Base-by-base conservation (phyloP, 2,888 invertebrate species). In the Sminthurinus aureus region DNA sequence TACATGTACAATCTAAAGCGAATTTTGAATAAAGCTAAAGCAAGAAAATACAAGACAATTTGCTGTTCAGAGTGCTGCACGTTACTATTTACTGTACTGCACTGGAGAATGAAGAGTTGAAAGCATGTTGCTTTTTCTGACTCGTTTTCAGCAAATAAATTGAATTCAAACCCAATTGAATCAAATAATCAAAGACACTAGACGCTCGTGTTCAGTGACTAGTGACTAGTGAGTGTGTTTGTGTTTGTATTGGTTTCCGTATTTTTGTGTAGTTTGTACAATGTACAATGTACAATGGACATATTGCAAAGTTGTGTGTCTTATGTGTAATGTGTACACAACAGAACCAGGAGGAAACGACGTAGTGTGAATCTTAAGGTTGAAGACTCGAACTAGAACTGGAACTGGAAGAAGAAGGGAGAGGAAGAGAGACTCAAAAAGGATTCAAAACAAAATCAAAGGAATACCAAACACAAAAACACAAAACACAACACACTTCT, bases 111-210 rank as follows among this genome's bases (percentile, higher is more conserved):
- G 69, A 79, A 20, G 38, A 67, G 67, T 66, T 52, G 76, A 77
- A 51, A n/a, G 18, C 26, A 18, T 78, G 75, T 75, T 52, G 75
- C 76, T 50, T 76, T 76, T 38, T 58, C 20, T 73, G 71, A 80
- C 80, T 67, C 71, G 71, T 80, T 80, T 52, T 52, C 71, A 80
- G 71, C 51, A 80, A 80, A 80, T 50, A 83, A 83, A 83, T 83
- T 83, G 83, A 83, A 83, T 83, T 78, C 73, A 24, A 69, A 50
- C 76, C 24, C 77, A 83, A 83, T 83, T 83, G 78, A 83, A 83
- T 83, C 83, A 83, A 58, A 69, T 83, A 78, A 79, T 78, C 78
- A 83, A 78, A 77, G 78, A 73, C 73, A 73, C 67, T 22, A 67
- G 58, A 64, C n/a, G n/a, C n/a, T n/a, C n/a, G n/a, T n/a, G n/a